These are phyloP conservation scores for Lagorchestes hirsutus DNA, from an alignment of 2,797 vertebrate genomes.

Conservation along the genomic window DNA sequence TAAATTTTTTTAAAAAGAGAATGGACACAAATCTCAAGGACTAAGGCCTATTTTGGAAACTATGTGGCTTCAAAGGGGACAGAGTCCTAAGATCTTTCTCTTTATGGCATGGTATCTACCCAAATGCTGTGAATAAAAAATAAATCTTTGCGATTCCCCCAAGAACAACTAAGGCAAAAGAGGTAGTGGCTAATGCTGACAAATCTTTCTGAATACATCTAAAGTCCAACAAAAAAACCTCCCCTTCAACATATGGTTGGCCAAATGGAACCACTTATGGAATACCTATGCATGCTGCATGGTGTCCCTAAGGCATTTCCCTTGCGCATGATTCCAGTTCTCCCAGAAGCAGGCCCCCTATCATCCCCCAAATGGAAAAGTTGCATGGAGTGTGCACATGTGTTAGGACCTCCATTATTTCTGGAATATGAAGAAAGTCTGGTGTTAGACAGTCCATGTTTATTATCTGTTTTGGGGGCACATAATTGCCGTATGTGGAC, in stretches of 20 bases:
- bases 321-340: neutral
- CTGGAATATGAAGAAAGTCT: neutral
- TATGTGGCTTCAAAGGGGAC: neutral
- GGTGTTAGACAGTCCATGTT: neutral
- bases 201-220: neutral
- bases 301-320: neutral
- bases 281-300: neutral
- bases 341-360: neutral
- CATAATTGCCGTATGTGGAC: conserved; percentile 59
- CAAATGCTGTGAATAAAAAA: neutral
- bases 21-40: neutral
- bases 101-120: neutral
- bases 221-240: neutral
- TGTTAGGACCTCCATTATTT: neutral
- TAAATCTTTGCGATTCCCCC: neutral
- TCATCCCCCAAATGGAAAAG: neutral
- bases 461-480: neutral
- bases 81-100: neutral
- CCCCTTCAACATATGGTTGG: neutral
- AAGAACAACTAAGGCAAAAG: neutral
- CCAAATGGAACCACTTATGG: neutral
- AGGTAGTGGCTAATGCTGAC: no score
- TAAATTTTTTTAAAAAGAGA: no score
- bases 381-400: neutral
- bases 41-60: neutral